Evolutionary conservation across 64 coral and sea anemone genomes (phyloP).

Genomic region (Montipora capricornis): DNA sequence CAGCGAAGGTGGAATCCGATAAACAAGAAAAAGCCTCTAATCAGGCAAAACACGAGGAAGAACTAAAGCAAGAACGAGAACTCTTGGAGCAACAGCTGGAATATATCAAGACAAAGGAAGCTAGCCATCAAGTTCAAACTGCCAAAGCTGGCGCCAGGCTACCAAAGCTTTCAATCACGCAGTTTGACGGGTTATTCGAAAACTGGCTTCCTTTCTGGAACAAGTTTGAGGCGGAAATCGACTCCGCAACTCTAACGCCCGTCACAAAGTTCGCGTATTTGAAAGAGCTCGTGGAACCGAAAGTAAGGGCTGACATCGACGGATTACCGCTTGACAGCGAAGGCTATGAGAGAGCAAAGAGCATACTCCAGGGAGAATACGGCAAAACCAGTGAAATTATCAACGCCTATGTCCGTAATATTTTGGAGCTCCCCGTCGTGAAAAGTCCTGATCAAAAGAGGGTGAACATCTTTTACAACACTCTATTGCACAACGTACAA

Average conservation of each 20-base stretch:
- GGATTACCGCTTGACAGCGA: too few relatives aligned
- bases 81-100: conserved; percentile 7
- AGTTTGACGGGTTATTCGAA: conserved; percentile 4
- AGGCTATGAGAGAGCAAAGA: too few relatives aligned
- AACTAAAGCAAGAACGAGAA: neutral
- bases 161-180: conserved; percentile 7
- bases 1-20: neutral
- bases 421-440: too few relatives aligned
- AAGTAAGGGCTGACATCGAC: neutral
- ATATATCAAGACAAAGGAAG: neutral
- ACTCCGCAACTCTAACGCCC: neutral
- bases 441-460: too few relatives aligned
- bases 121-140: neutral
- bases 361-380: too few relatives aligned
- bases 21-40: neutral
- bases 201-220: neutral
- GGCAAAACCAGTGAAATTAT: too few relatives aligned
- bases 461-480: too few relatives aligned
- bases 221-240: conserved; percentile 17
- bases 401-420: too few relatives aligned
- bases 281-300: conserved; percentile 12
- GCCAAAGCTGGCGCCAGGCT: neutral
- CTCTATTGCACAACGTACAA: too few relatives aligned
- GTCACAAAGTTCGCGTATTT: conserved; percentile 21
- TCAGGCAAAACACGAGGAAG: neutral